Conservation (phyloP, 2,888 invertebrate genomes). For the Ellobium chinense region DNA sequence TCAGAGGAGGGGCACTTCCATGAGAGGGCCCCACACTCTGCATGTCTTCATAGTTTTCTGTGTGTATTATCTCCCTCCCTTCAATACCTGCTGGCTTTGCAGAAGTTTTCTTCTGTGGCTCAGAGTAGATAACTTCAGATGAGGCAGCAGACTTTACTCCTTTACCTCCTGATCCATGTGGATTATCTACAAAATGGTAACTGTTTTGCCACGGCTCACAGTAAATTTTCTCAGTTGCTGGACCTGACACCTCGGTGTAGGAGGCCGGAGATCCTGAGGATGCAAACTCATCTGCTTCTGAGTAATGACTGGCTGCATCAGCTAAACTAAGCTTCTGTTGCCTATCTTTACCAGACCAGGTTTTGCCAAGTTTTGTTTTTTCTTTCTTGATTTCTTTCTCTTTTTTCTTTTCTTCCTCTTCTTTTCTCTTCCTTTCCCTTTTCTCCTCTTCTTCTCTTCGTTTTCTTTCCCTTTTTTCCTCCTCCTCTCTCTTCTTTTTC, state of each 20-base stretch:
- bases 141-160: no score
- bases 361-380: no score
- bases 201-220: conserved; percentile 9
- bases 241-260: no score
- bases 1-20: neutral
- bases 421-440: conserved; percentile 1
- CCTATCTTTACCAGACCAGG: no score
- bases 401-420: conserved; percentile 10
- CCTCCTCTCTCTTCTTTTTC: neutral
- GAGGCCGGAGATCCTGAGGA: no score
- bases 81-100: neutral
- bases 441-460: neutral
- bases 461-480: neutral
- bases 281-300: conserved; percentile 22
- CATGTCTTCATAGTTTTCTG: conserved; percentile 2
- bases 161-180: neutral
- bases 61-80: conserved; percentile 18
- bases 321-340: neutral
- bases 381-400: conserved; percentile 3
- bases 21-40: neutral
- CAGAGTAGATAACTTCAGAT: neutral
- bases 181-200: neutral
- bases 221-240: conserved; percentile 26
- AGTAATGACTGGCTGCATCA: neutral
- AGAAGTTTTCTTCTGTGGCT: neutral